Percentiles rank a stretch among this genome's conserved stretches.
These are phyloP conservation scores for Pipistrellus pipistrellus DNA, from an alignment of 2,797 vertebrate species.

Conservation along the genomic window DNA sequence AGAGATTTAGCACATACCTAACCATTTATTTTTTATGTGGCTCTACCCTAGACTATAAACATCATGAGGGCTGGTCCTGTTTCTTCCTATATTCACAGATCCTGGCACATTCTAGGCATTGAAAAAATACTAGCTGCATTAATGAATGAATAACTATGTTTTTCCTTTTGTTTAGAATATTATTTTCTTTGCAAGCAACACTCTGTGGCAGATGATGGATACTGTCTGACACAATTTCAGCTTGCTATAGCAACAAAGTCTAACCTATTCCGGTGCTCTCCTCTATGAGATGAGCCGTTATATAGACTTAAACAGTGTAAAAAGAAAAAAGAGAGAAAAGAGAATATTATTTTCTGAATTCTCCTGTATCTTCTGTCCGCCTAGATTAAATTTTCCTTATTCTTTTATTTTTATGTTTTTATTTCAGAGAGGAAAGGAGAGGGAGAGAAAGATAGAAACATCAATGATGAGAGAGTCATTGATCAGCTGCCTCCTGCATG, in stretches of 20 bases:
- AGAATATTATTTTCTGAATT: constrained; percentile 12
- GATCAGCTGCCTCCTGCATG: too few species aligned
- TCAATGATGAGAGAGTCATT: too few species aligned
- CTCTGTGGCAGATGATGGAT: too few species aligned
- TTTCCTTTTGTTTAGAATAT: constrained; percentile 7
- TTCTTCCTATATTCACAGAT: constrained; percentile 50
- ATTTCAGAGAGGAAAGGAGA: too few species aligned
- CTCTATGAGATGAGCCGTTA: too few species aligned
- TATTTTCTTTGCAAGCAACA: too few species aligned
- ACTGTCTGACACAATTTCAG: too few species aligned
- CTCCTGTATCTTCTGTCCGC: not conserved
- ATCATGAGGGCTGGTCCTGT: not conserved
- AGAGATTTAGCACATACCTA: not conserved
- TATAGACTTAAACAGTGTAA: too few species aligned
- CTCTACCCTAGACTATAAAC: not conserved
- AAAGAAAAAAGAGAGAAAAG: too few species aligned
- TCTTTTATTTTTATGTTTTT: not conserved
- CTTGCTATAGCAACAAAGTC: too few species aligned
- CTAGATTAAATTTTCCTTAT: constrained; percentile 35
- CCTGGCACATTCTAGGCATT: not conserved
- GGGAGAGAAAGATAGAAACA: too few species aligned
- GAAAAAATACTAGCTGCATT: constrained; percentile 23
- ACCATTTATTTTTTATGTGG: constrained; percentile 24
- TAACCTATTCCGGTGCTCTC: too few species aligned
- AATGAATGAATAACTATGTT: not conserved